Percentiles rank a stretch among this genome's conserved stretches.
Evolutionary conservation across 1,140 invertebrate species (phyloP).

Genomic region (Chironomus striatipennis): DNA sequence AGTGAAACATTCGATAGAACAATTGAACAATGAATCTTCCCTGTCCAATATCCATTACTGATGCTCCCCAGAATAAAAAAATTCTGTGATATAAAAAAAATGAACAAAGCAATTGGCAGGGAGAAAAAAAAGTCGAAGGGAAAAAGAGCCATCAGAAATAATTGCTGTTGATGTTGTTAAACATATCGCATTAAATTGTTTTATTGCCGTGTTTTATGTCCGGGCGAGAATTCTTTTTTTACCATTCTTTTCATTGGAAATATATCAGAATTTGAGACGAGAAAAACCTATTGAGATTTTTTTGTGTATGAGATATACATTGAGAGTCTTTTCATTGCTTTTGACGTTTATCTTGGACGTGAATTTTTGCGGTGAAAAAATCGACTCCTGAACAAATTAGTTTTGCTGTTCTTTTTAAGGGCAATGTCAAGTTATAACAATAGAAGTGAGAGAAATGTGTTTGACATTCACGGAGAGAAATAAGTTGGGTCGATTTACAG

Average conservation of each 20-base stretch:
- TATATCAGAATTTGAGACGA: background rate
- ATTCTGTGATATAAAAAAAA: background rate
- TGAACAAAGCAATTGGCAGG: background rate
- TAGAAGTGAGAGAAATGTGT: too few species aligned
- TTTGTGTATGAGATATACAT: background rate
- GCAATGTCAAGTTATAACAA: too few species aligned
- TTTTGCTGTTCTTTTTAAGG: too few species aligned
- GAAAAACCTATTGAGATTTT: background rate
- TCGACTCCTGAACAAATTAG: background rate
- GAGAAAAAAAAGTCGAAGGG: background rate
- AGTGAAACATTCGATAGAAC: constrained; percentile 5
- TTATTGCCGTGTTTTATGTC: constrained; percentile 1
- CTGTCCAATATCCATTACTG: background rate
- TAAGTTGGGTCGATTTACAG: too few species aligned
- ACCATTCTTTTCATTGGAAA: background rate
- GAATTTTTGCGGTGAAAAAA: background rate
- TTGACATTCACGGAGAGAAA: too few species aligned
- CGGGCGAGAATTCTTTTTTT: background rate
- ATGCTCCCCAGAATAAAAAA: constrained; percentile 19
- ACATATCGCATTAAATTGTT: constrained; percentile 21
- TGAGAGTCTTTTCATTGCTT: background rate
- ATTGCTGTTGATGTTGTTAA: constrained; percentile 24
- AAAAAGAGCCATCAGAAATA: constrained; percentile 6
- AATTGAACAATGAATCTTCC: constrained; percentile 7
- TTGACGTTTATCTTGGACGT: constrained; percentile 6